These are phyloP conservation scores for Campaea margaritaria DNA, from an alignment of 2,888 invertebrate species.

Conservation along the genomic window DNA sequence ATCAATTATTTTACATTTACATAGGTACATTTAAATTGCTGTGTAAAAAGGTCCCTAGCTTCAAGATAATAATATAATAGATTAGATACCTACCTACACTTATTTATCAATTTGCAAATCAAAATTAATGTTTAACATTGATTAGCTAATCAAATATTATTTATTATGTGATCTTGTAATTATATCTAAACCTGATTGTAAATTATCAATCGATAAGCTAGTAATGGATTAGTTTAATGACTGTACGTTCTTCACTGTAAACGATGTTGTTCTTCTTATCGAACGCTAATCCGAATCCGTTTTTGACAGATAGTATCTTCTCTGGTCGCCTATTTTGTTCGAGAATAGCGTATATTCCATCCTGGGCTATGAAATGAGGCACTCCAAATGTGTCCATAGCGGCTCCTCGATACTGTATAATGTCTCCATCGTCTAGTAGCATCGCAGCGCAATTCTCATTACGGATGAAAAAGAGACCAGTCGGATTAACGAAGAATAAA, in stretches of 20 bases:
- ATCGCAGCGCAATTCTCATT: slow-evolving; percentile 48
- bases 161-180: not conserved
- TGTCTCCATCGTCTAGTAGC: slow-evolving; percentile 48
- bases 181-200: not conserved
- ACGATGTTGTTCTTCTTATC: slow-evolving; percentile 65
- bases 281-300: slow-evolving; percentile 65
- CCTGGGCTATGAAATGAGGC: slow-evolving; percentile 60
- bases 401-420: slow-evolving; percentile 57
- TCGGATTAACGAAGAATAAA: slow-evolving; percentile 58
- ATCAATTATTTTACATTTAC: no score
- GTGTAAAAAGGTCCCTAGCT: no score
- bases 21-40: no score
- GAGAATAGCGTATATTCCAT: slow-evolving; percentile 62
- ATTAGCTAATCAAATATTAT: not conserved
- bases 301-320: slow-evolving; percentile 51
- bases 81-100: no score
- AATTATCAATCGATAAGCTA: slow-evolving; percentile 19
- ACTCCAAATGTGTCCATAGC: slow-evolving; percentile 54
- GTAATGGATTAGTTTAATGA: slow-evolving; percentile 52
- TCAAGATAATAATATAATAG: no score
- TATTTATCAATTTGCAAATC: no score
- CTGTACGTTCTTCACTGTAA: slow-evolving; percentile 64
- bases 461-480: slow-evolving; percentile 54
- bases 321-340: slow-evolving; percentile 47
- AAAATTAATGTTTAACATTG: not conserved